phyloP scores from a whole-genome alignment of 37 sponge, comb jelly and placozoan genomes.

The Agelas oroides region DNA sequence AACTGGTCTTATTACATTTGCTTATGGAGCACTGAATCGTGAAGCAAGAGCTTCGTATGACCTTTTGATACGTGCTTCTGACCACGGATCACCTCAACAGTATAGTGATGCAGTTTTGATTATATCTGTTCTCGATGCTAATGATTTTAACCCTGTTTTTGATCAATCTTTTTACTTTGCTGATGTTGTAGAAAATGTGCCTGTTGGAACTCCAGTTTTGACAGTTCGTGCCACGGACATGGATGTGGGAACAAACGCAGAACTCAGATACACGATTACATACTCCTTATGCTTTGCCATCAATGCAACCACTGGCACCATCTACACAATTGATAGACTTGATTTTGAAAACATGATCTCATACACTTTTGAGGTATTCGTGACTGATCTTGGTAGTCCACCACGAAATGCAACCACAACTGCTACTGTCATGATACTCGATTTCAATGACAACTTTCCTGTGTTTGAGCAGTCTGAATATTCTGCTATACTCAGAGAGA shows the following conservation, averaged over 20 bases:
- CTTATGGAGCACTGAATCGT: conserved; percentile 34
- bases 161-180: conserved; percentile 11
- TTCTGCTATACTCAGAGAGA: conserved; percentile 46
- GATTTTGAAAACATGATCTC: conserved; percentile 8
- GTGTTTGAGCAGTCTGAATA: conserved; percentile 49
- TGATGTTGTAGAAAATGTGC: conserved; percentile 44
- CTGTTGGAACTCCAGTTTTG: conserved; percentile 47
- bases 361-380: conserved; percentile 50
- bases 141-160: conserved; percentile 73
- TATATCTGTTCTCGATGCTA: conserved; percentile 57
- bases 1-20: conserved; percentile 58
- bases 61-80: conserved; percentile 54
- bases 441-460: conserved; percentile 79
- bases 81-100: conserved; percentile 52
- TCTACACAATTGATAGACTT: conserved; percentile 6
- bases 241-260: conserved; percentile 63
- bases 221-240: conserved; percentile 63
- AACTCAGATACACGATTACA: conserved; percentile 34
- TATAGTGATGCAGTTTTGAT: conserved; percentile 47
- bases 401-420: conserved; percentile 20
- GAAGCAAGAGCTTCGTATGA: conserved; percentile 51
- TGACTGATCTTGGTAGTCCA: conserved; percentile 55
- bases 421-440: conserved; percentile 43
- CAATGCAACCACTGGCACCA: conserved; percentile 51
- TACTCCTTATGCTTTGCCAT: conserved; percentile 19